Percentiles rank a stretch among this genome's conserved stretches.
phyloP scores from a whole-genome alignment of 2,888 invertebrate genomes.

The Ryuthela nishihirai region DNA sequence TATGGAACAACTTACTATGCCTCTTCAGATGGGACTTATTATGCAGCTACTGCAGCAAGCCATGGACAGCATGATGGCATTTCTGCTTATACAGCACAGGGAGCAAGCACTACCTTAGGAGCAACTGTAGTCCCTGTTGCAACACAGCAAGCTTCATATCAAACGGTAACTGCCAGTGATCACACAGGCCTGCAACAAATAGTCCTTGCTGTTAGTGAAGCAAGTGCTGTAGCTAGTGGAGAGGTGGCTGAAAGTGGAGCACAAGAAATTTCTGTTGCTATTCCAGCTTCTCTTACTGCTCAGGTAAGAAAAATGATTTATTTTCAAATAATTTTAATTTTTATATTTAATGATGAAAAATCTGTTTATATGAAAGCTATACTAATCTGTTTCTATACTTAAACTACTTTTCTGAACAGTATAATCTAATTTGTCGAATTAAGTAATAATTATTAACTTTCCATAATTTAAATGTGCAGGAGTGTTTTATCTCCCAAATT shows the following conservation, averaged over 20 bases:
- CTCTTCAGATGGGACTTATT: slow-evolving; percentile 33
- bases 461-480: no score
- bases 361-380: no score
- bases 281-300: slow-evolving; percentile 40
- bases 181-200: slow-evolving; percentile 38
- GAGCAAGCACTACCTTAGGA: slow-evolving; percentile 25
- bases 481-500: no score
- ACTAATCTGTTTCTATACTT: neutral
- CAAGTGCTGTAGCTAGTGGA: slow-evolving; percentile 4
- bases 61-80: slow-evolving; percentile 16
- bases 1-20: slow-evolving; percentile 34
- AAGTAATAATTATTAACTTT: no score
- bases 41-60: slow-evolving; percentile 11
- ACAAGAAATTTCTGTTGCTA: slow-evolving; percentile 42
- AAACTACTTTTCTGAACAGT: no score
- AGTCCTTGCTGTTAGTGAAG: slow-evolving; percentile 39
- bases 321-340: neutral
- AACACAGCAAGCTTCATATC: slow-evolving; percentile 22
- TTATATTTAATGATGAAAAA: no score
- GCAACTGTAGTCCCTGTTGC: slow-evolving; percentile 24
- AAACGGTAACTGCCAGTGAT: slow-evolving; percentile 18
- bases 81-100: slow-evolving; percentile 19
- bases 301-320: slow-evolving; percentile 15
- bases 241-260: slow-evolving; percentile 30
- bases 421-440: no score